phyloP scores from a whole-genome alignment of 2,797 vertebrate species.

The Characodon lateralis region DNA sequence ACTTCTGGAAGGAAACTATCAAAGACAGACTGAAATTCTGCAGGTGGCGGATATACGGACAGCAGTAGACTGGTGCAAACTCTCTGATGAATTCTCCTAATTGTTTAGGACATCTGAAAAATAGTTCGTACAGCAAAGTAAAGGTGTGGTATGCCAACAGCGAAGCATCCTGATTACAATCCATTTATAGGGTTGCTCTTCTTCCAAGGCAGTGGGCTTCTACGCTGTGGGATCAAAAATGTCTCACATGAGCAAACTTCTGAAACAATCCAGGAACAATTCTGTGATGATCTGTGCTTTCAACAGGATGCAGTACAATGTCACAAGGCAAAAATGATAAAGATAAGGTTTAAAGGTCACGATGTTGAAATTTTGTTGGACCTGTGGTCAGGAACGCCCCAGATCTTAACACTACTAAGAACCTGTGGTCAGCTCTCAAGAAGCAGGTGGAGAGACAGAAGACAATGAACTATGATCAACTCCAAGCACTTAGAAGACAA shows the following conservation, averaged over 20 bases:
- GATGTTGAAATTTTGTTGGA: no score
- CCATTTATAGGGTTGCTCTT: neutral
- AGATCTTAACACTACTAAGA: neutral
- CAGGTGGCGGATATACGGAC: no score
- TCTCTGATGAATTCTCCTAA: no score
- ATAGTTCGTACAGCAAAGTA: neutral
- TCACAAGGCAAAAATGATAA: no score
- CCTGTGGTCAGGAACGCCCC: no score
- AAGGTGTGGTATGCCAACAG: no score
- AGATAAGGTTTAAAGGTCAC: no score
- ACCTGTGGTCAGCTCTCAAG: neutral
- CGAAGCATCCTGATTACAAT: neutral
- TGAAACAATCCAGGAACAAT: neutral
- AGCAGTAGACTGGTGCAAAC: no score
- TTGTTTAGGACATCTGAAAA: neutral
- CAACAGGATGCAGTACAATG: no score
- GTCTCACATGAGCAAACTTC: neutral
- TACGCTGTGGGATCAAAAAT: neutral
- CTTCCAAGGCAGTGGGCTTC: neutral
- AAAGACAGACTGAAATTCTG: no score
- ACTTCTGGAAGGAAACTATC: no score
- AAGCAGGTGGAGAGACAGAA: neutral
- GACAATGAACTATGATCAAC: neutral
- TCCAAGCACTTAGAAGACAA: neutral
- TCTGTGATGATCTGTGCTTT: no score